A percentile compares a stretch with the other conserved stretches of the same genome.
phyloP scores from a whole-genome alignment of 1,140 invertebrate genomes.

The Protaetia brevitarsis region DNA sequence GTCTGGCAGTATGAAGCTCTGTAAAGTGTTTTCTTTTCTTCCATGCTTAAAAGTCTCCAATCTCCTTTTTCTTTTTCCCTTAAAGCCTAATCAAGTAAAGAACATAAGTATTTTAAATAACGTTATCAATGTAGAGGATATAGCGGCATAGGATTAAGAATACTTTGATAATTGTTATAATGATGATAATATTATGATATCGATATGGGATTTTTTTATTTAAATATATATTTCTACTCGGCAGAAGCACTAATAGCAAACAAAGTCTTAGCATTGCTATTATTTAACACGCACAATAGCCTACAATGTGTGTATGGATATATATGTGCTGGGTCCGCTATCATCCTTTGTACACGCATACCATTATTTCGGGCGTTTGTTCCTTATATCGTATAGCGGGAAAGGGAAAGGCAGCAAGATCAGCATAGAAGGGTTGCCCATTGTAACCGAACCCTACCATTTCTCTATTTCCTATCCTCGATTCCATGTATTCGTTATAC shows the following conservation, averaged over 20 bases:
- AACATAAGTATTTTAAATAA: too few relatives aligned
- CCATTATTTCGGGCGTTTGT: constrained; percentile 58
- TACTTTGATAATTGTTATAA: too few relatives aligned
- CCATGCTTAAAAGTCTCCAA: constrained; percentile 34
- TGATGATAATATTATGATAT: too few relatives aligned
- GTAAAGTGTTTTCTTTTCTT: constrained; percentile 37
- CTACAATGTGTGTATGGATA: too few relatives aligned
- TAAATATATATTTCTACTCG: neutral
- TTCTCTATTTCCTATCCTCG: constrained; percentile 63
- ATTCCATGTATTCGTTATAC: neutral
- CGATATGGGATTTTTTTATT: too few relatives aligned
- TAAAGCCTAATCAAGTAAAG: constrained; percentile 27
- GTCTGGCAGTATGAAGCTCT: constrained; percentile 36
- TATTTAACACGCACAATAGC: too few relatives aligned
- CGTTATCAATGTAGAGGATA: too few relatives aligned
- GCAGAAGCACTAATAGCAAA: too few relatives aligned
- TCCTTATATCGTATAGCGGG: constrained; percentile 72
- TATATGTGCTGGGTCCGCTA: neutral
- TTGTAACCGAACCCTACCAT: constrained; percentile 71
- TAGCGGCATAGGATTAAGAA: too few relatives aligned
- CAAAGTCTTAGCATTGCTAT: too few relatives aligned
- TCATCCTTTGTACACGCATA: constrained; percentile 35
- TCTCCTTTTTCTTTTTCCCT: constrained; percentile 39
- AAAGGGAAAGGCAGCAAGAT: constrained; percentile 61
- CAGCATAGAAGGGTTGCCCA: constrained; percentile 61